These are phyloP conservation scores for Danio tinwini DNA, from an alignment of 2,797 vertebrate genomes.

Conservation along the genomic window DNA sequence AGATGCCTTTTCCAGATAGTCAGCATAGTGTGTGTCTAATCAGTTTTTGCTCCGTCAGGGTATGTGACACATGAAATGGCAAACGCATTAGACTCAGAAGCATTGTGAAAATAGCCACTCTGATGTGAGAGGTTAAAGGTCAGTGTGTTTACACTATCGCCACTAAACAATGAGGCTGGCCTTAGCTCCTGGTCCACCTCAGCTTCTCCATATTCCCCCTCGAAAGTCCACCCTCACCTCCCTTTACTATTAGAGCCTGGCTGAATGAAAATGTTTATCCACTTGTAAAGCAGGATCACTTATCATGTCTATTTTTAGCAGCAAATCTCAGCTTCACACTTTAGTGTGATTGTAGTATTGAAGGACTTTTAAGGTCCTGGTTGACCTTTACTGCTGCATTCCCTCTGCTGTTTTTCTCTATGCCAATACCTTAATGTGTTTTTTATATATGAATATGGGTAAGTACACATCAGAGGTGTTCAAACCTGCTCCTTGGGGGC, in stretches of 20 bases:
- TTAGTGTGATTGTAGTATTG: background rate
- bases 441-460: background rate
- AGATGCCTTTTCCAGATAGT: conserved; percentile 1
- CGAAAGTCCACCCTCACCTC: background rate
- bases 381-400: background rate
- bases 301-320: conserved; percentile 56
- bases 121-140: conserved; percentile 33
- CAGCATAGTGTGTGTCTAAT: conserved; percentile 14
- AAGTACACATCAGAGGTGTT: background rate
- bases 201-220: background rate
- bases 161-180: background rate
- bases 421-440: background rate
- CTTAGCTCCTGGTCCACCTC: background rate
- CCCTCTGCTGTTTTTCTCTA: background rate
- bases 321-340: conserved; percentile 1
- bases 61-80: conserved; percentile 3
- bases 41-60: conserved; percentile 10
- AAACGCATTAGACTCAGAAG: conserved; percentile 9
- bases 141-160: conserved; percentile 12
- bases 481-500: too few species aligned
- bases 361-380: background rate
- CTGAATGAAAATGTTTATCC: conserved; percentile 55
- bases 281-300: conserved; percentile 49
- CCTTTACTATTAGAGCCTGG: conserved; percentile 33
- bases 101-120: conserved; percentile 30